Percentiles rank a stretch among this genome's conserved stretches.
Evolutionary conservation across 2,113 vertebrate species (phyloP).

Genomic region (Passer montanus): DNA sequence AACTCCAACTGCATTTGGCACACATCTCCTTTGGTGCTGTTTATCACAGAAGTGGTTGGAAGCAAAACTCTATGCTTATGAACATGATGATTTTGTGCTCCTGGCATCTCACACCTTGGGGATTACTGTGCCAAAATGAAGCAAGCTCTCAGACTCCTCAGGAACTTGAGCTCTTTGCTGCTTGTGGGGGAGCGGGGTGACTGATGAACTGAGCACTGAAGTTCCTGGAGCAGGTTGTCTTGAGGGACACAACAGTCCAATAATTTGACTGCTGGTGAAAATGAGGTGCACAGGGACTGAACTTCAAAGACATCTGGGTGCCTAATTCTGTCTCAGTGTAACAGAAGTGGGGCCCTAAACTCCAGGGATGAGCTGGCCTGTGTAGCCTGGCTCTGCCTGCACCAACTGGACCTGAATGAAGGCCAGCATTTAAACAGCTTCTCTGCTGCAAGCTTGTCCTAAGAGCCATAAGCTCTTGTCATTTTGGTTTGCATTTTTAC

Average conservation of each 20-base stretch:
- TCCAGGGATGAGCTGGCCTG: background rate
- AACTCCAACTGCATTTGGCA: constrained; percentile 5
- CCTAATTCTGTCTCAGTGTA: background rate
- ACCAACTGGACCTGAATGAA: background rate
- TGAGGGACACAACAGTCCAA: background rate
- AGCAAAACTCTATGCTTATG: rapidly evolving
- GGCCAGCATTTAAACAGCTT: background rate
- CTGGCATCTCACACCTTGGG: background rate
- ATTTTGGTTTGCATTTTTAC: background rate
- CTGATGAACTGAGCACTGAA: background rate
- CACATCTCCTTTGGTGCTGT: background rate
- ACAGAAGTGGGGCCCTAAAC: background rate
- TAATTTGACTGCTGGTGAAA: background rate
- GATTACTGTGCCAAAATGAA: background rate
- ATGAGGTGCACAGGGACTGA: background rate
- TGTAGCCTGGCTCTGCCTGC: background rate
- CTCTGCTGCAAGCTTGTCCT: background rate
- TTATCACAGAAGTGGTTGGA: background rate
- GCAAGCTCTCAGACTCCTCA: background rate
- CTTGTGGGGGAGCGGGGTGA: background rate
- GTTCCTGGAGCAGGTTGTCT: background rate
- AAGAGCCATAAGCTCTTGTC: background rate
- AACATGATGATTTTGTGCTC: background rate
- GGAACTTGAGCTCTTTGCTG: background rate
- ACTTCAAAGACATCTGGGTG: background rate